Conservation (phyloP, 2,797 vertebrate species). For the Pseudomugil gertrudae region DNA sequence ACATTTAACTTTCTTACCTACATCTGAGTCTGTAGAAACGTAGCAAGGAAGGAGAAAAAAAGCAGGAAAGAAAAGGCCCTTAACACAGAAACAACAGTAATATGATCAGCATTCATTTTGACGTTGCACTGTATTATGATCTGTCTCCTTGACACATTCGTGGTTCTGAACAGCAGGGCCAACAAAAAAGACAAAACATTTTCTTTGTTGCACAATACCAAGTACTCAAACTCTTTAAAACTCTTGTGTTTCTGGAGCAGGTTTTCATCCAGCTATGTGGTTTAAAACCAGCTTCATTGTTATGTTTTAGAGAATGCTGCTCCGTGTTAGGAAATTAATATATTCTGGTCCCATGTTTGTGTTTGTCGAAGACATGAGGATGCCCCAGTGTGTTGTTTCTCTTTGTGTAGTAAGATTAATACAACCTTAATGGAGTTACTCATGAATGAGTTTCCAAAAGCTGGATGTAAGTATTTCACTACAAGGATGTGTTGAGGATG, state of each 20-base stretch:
- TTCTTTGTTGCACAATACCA: neutral
- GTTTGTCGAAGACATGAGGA: neutral
- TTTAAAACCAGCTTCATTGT: neutral
- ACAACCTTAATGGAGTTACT: conserved; percentile 21
- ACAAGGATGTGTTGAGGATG: conserved; percentile 30
- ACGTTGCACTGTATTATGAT: neutral
- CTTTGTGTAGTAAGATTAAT: conserved; percentile 25
- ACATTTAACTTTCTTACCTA: conserved; percentile 6
- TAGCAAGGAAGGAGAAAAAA: no score
- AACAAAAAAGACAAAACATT: neutral
- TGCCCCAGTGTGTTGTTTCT: neutral
- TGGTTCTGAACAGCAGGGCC: neutral
- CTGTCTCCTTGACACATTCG: neutral
- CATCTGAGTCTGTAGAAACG: neutral
- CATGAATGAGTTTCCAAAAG: conserved; percentile 27
- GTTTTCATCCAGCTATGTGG: neutral
- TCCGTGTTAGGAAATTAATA: neutral
- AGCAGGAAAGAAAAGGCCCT: neutral
- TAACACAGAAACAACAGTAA: neutral
- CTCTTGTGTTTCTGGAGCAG: neutral
- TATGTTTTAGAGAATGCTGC: neutral
- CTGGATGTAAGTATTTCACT: neutral
- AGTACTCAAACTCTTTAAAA: neutral
- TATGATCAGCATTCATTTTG: neutral
- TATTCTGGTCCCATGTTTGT: neutral